Evolutionary conservation across 2,797 vertebrate genomes (phyloP).

Genomic region (Neosalanx taihuensis): DNA sequence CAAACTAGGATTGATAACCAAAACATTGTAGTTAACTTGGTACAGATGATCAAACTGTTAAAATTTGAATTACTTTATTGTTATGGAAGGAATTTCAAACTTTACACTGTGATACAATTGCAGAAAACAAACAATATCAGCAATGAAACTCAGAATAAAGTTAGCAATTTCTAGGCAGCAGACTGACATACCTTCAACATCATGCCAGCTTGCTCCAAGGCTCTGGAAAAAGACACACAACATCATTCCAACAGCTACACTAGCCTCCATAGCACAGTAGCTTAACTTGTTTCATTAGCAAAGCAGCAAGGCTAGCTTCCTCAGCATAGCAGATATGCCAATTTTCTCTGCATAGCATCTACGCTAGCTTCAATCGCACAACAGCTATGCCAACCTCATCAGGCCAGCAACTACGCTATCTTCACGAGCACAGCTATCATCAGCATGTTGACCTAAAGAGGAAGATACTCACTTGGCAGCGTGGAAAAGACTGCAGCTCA

Average conservation of each 20-base stretch:
- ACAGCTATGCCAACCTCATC: background rate
- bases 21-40: background rate
- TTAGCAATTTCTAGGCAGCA: background rate
- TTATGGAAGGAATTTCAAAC: too few relatives aligned
- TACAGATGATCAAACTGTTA: background rate
- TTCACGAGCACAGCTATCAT: too few relatives aligned
- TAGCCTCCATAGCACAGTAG: background rate
- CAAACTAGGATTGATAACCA: background rate
- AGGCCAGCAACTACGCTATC: too few relatives aligned
- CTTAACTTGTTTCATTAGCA: background rate
- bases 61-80: too few relatives aligned
- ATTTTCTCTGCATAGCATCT: too few relatives aligned
- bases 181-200: slow-evolving; percentile 82
- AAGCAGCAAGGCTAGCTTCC: too few relatives aligned
- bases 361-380: background rate
- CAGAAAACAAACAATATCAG: too few relatives aligned
- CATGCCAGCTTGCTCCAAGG: slow-evolving; percentile 88
- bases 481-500: slow-evolving; percentile 78
- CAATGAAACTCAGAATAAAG: too few relatives aligned
- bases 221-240: slow-evolving; percentile 61
- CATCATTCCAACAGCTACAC: background rate
- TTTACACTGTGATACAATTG: too few relatives aligned
- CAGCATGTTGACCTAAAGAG: background rate
- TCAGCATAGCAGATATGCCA: too few relatives aligned
- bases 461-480: slow-evolving; percentile 84